Evolutionary conservation across 35 echinoderm and acorn worm genomes (phyloP).

Genomic region (Ophioderma brevispina): DNA sequence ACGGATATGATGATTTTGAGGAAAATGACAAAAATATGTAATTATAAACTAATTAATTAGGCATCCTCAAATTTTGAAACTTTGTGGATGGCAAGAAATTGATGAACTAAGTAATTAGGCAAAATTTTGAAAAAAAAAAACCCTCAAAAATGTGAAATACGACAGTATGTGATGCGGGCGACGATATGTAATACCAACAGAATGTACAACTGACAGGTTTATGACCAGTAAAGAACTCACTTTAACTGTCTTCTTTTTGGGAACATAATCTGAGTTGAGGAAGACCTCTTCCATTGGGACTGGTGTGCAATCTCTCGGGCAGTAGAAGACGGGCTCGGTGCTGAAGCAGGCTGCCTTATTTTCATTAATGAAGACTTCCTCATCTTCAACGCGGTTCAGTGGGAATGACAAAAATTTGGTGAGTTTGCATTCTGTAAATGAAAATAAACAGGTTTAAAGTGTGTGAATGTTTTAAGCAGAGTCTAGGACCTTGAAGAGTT

Average conservation of each 20-base stretch:
- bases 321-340: slow-evolving; percentile 44
- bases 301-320: slow-evolving; percentile 24
- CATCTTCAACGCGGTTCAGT: background rate
- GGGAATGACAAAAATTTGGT: slow-evolving; percentile 25
- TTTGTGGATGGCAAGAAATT: background rate
- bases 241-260: background rate
- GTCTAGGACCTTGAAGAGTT: too few relatives aligned
- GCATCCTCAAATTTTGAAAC: background rate
- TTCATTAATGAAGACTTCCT: slow-evolving; percentile 29
- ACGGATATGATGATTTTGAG: too few relatives aligned
- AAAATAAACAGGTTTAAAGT: background rate
- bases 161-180: background rate
- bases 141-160: background rate
- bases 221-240: too few relatives aligned
- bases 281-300: background rate
- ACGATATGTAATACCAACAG: background rate
- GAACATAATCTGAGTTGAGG: background rate
- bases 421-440: slow-evolving; percentile 39
- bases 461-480: too few relatives aligned
- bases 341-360: slow-evolving; percentile 48
- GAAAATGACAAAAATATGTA: too few relatives aligned
- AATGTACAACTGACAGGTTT: too few relatives aligned
- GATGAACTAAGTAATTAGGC: background rate
- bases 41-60: background rate
- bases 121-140: background rate